Percentiles rank a stretch among this genome's conserved stretches.
These are phyloP conservation scores for Leptoteleia sp. DNA, from an alignment of 1,140 invertebrate genomes.

Conservation along the genomic window DNA sequence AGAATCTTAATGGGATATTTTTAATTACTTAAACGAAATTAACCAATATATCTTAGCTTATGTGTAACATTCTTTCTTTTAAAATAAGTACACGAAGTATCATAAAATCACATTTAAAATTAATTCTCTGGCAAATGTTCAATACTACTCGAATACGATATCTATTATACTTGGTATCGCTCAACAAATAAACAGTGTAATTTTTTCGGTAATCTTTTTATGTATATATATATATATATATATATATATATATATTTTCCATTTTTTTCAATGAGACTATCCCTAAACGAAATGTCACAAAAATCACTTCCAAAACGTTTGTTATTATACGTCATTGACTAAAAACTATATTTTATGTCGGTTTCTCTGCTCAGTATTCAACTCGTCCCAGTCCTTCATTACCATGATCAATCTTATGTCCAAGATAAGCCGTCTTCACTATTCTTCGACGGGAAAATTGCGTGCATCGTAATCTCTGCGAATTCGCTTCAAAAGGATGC, in stretches of 20 bases:
- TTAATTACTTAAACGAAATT: too few relatives aligned
- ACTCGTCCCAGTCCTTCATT: constrained; percentile 4
- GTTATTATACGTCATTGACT: constrained; percentile 4
- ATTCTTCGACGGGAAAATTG: constrained; percentile 36
- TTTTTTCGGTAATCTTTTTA: too few relatives aligned
- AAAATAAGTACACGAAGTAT: constrained; percentile 47
- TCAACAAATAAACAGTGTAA: too few relatives aligned
- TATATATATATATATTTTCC: too few relatives aligned
- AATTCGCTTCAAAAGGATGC: constrained; percentile 13
- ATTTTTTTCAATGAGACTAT: too few relatives aligned
- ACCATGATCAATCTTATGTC: constrained; percentile 41
- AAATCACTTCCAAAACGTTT: constrained; percentile 45
- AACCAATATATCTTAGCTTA: too few relatives aligned
- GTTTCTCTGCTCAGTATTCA: constrained; percentile 7
- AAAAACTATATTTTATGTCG: constrained; percentile 27
- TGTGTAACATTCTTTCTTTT: too few relatives aligned
- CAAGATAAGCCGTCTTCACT: constrained; percentile 38
- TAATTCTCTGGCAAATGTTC: constrained; percentile 57
- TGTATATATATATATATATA: too few relatives aligned
- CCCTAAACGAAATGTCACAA: constrained; percentile 8
- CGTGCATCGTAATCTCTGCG: constrained; percentile 15
- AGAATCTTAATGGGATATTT: too few relatives aligned
- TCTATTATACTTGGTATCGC: constrained; percentile 14
- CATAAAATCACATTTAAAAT: constrained; percentile 40
- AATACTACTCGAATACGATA: constrained; percentile 34